Evolutionary conservation across 2,888 invertebrate genomes (phyloP).

Genomic region (Cheilosia grossa): DNA sequence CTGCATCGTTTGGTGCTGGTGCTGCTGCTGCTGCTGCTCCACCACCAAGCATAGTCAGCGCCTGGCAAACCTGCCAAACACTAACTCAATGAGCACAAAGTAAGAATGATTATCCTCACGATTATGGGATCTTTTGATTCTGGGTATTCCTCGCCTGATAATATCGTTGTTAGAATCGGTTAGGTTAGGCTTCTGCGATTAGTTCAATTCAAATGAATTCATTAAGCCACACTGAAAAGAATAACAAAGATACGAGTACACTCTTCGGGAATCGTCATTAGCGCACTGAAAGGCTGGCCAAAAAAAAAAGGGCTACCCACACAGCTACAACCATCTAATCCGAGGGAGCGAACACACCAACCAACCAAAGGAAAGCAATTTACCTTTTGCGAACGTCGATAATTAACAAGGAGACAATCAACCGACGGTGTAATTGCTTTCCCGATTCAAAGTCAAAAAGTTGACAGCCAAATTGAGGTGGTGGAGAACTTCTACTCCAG

Average conservation of each 20-base stretch:
- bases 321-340: background rate
- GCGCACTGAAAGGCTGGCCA: constrained; percentile 7
- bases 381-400: constrained; percentile 46
- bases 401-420: constrained; percentile 54
- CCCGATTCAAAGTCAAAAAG: constrained; percentile 35
- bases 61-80: background rate
- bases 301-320: background rate
- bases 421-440: constrained; percentile 41
- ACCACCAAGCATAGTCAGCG: background rate
- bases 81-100: constrained; percentile 51
- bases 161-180: constrained; percentile 41
- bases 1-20: constrained; percentile 42
- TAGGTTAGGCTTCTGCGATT: constrained; percentile 39
- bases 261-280: constrained; percentile 45
- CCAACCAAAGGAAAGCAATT: constrained; percentile 35
- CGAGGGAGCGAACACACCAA: background rate
- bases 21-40: background rate
- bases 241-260: constrained; percentile 43
- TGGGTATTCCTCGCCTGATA: background rate
- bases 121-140: constrained; percentile 63
- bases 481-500: background rate
- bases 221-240: constrained; percentile 59
- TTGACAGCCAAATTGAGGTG: constrained; percentile 26
- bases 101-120: constrained; percentile 72
- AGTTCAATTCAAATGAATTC: constrained; percentile 73